phyloP scores from a whole-genome alignment of 2,113 vertebrate species.

The Scartelaos histophorus region DNA sequence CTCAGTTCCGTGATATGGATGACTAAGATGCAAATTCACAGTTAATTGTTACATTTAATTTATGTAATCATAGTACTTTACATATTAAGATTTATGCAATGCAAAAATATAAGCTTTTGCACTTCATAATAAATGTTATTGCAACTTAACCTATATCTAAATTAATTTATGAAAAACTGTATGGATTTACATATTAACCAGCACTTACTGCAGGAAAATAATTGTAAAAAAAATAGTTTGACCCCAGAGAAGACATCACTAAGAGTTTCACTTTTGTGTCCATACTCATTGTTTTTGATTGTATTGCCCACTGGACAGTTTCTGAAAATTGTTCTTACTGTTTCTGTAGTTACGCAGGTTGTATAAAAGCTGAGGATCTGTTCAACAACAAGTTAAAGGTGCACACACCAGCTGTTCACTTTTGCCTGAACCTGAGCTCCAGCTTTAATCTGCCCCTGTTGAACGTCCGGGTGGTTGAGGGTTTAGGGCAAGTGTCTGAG shows the following conservation, averaged over 20 bases:
- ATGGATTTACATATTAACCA: too few species aligned
- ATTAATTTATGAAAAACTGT: background rate
- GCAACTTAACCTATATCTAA: background rate
- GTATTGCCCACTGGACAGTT: slow-evolving; percentile 6
- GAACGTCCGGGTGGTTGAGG: slow-evolving; percentile 36
- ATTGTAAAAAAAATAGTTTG: too few species aligned
- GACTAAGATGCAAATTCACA: background rate
- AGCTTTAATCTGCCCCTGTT: slow-evolving; percentile 39
- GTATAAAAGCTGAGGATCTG: background rate
- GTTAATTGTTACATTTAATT: background rate
- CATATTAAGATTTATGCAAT: background rate
- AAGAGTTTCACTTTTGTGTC: background rate
- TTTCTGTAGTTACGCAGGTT: slow-evolving; percentile 37
- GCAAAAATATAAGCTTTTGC: background rate
- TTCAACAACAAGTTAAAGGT: slow-evolving; percentile 39
- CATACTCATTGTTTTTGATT: background rate
- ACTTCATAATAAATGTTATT: background rate
- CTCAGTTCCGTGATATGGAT: too few species aligned
- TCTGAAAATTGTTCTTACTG: background rate
- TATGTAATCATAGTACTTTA: background rate
- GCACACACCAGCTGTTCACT: slow-evolving; percentile 46
- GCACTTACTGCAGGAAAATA: too few species aligned
- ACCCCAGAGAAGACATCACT: too few species aligned
- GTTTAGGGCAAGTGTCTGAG: slow-evolving; percentile 14
- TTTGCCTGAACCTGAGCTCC: slow-evolving; percentile 29